A percentile compares a stretch with the other conserved stretches of the same genome.
phyloP scores from a whole-genome alignment of 1,140 invertebrate species.

The Halictus rubicundus region DNA sequence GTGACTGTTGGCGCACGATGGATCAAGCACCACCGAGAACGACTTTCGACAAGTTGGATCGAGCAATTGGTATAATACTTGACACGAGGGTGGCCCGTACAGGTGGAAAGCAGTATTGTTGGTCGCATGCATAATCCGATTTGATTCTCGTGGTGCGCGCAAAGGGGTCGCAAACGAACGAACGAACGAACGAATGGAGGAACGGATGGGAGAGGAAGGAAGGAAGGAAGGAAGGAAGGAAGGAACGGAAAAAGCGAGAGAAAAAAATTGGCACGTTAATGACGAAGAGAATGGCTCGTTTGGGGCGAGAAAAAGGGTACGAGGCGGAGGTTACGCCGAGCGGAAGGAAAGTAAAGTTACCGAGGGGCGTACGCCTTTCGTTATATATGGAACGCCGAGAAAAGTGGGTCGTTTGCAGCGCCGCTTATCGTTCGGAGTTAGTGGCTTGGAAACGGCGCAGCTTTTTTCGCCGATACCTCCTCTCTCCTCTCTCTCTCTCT shows the following conservation, averaged over 20 bases:
- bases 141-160: not conserved
- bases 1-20: no score
- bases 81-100: no score
- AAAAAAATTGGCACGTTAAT: slow-evolving; percentile 44
- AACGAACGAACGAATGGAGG: not conserved
- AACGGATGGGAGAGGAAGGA: not conserved
- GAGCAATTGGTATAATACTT: no score
- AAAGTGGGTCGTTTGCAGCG: slow-evolving; percentile 52
- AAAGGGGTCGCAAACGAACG: not conserved
- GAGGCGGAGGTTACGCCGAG: slow-evolving; percentile 24
- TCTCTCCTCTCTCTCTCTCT: not conserved
- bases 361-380: slow-evolving; percentile 32
- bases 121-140: slow-evolving; percentile 5
- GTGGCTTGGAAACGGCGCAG: slow-evolving; percentile 51
- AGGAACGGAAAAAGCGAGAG: not conserved
- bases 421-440: slow-evolving; percentile 54
- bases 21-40: no score
- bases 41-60: no score
- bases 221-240: not conserved
- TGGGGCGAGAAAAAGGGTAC: slow-evolving; percentile 5
- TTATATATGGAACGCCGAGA: slow-evolving; percentile 34
- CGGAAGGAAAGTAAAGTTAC: slow-evolving; percentile 46
- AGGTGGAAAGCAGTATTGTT: not conserved
- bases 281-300: slow-evolving; percentile 43
- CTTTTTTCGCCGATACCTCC: slow-evolving; percentile 18